Evolutionary conservation across 2,113 vertebrate genomes (phyloP), one percentile per base, ranked within the genome.

Genomic region (Clarias magur): DNA sequence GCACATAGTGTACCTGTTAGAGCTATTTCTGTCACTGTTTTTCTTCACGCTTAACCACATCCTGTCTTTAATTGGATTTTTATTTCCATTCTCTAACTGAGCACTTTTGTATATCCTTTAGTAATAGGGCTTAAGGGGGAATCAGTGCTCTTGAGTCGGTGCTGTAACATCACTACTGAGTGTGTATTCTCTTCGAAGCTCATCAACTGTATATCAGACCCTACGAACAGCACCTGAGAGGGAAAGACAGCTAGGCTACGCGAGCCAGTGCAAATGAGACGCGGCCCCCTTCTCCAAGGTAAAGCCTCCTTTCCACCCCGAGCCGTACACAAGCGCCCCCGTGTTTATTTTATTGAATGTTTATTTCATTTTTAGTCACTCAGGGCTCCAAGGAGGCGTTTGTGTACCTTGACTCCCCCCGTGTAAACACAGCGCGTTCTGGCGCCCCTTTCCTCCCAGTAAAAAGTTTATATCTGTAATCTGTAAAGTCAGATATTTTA

Each of bases 381-480:
- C 84, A 83, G 38, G 88, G 78, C 88, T 76, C 89, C 57, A 72
- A 86, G 88, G 84, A 86, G 88, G 82, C 76, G 68, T 53, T 25
- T 84, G 87, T 87, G 88, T 89, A 89, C 88, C 86, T 89, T 88
- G 81, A 72, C 67, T 84, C 88, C 79, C 73, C 80, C 86, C 89
- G 85, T 93, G 92, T 95, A 95, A 95, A 95, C 94, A 94, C 89
- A 86, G 92, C 92, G 91, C 93, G 91, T 93, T 93, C 91, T 82
- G 91, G 88, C 91, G 91, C 93, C 88, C 92, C 91, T 93, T 94
- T 92, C 93, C 92, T 91, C 81, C 92, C 91, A 91, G 93, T 92
- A 92, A 94, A 92, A 92, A 93, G 94, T 93, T 93, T 93, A 93
- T 93, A 95, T 94, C 93, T 95, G 94, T 95, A 95, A 95, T 95